These are phyloP conservation scores for Rhinogobius similis DNA, from an alignment of 2,113 vertebrate species.

Conservation along the genomic window DNA sequence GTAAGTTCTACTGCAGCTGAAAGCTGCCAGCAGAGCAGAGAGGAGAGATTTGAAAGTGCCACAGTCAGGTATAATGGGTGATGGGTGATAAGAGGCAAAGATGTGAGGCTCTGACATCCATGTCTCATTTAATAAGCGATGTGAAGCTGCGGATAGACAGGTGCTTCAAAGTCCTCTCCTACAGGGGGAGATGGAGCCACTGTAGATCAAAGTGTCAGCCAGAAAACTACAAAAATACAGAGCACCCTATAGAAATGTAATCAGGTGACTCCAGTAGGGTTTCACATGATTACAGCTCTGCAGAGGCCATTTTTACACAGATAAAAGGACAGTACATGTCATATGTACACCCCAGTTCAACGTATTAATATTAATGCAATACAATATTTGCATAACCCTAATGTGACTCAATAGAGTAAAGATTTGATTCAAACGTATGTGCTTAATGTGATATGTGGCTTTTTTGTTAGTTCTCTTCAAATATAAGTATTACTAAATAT, in stretches of 20 bases:
- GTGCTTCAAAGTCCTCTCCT: conserved; percentile 57
- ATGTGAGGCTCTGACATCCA: conserved; percentile 59
- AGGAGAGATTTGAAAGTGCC: conserved; percentile 49
- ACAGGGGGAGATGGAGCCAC: conserved; percentile 49
- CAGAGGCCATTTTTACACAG: conserved; percentile 18
- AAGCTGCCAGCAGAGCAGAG: conserved; percentile 30
- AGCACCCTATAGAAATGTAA: conserved; percentile 48
- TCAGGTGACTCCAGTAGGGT: conserved; percentile 31
- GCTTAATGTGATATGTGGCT: not conserved
- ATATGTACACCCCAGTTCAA: not conserved
- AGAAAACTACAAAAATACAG: conserved; percentile 12
- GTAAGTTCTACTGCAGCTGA: conserved; percentile 35
- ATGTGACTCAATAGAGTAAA: not conserved
- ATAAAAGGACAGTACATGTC: conserved; percentile 34
- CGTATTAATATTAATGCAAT: not conserved
- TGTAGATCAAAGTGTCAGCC: conserved; percentile 56
- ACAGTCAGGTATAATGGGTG: conserved; percentile 37
- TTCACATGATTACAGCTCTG: conserved; percentile 17
- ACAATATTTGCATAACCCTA: not conserved
- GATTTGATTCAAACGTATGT: not conserved
- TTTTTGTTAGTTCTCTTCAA: not conserved
- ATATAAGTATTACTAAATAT: too few relatives aligned
- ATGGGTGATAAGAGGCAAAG: conserved; percentile 62
- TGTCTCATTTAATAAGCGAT: conserved; percentile 64
- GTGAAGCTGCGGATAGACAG: conserved; percentile 48